Evolutionary conservation across 2,797 vertebrate species (phyloP).

Genomic region (Tadarida brasiliensis): DNA sequence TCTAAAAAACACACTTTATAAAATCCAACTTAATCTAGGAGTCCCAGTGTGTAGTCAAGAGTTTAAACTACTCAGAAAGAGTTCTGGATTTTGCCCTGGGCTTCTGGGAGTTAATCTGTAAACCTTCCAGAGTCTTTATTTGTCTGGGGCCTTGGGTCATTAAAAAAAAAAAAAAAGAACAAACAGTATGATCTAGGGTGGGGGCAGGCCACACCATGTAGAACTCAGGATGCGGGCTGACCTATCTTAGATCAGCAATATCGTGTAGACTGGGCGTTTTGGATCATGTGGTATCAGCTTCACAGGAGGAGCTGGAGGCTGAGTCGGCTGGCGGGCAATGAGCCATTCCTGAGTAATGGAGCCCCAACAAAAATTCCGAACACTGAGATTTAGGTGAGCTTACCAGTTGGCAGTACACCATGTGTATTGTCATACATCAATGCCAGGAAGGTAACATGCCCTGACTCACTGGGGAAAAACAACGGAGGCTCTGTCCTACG

Average conservation of each 20-base stretch:
- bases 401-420: background rate
- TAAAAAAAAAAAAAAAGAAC: no score
- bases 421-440: background rate
- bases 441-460: background rate
- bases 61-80: conserved; percentile 52
- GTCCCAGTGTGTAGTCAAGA: background rate
- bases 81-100: conserved; percentile 1
- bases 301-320: background rate
- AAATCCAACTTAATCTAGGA: conserved; percentile 44
- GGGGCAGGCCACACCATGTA: background rate
- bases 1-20: conserved; percentile 30
- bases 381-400: background rate
- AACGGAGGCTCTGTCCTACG: background rate
- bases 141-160: background rate
- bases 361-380: background rate
- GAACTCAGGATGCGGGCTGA: background rate
- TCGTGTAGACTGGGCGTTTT: background rate
- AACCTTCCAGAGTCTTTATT: conserved; percentile 24
- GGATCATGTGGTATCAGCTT: background rate
- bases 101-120: conserved; percentile 12
- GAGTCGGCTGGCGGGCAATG: background rate
- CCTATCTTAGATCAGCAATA: background rate
- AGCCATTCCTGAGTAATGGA: background rate
- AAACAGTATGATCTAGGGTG: background rate
- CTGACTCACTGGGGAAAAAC: background rate